A percentile compares a stretch with the other conserved stretches of the same genome.
These are phyloP conservation scores for Phania funesta DNA, from an alignment of 2,888 invertebrate genomes.

Conservation along the genomic window DNA sequence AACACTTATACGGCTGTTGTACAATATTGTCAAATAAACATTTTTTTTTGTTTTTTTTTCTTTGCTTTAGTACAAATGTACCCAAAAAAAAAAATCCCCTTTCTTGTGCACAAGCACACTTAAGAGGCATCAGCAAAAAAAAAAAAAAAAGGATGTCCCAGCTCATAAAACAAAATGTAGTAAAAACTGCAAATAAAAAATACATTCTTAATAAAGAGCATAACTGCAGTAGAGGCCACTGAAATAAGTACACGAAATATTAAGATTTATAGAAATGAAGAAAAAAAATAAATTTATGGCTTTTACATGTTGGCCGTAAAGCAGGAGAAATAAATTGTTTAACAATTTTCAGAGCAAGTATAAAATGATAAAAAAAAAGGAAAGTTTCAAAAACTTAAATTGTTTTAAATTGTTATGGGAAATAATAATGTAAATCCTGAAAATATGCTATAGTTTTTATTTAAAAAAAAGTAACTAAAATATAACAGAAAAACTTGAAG, in stretches of 20 bases:
- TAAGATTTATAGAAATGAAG: constrained; percentile 60
- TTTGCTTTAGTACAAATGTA: neutral
- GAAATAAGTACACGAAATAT: constrained; percentile 50
- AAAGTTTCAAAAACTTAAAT: constrained; percentile 31
- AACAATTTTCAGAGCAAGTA: constrained; percentile 2
- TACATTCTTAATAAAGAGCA: constrained; percentile 61
- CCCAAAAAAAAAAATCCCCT: constrained; percentile 1
- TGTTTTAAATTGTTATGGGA: constrained; percentile 40
- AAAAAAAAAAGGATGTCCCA: constrained; percentile 30
- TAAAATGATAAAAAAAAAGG: neutral
- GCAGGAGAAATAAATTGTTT: constrained; percentile 15
- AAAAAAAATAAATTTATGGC: constrained; percentile 55
- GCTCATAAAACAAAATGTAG: neutral
- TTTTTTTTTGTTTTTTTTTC: neutral
- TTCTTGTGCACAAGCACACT: constrained; percentile 22
- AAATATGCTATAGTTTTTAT: constrained; percentile 15
- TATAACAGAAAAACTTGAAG: neutral
- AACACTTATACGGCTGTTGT: neutral
- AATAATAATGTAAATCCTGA: neutral
- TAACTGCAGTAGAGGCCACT: constrained; percentile 48
- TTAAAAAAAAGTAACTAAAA: neutral
- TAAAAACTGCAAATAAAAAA: constrained; percentile 6
- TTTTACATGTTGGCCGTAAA: constrained; percentile 30
- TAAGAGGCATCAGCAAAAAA: constrained; percentile 9
- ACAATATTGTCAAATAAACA: constrained; percentile 19